Conservation (phyloP, 2,888 invertebrate species). For the Erebia aethiops region DNA sequence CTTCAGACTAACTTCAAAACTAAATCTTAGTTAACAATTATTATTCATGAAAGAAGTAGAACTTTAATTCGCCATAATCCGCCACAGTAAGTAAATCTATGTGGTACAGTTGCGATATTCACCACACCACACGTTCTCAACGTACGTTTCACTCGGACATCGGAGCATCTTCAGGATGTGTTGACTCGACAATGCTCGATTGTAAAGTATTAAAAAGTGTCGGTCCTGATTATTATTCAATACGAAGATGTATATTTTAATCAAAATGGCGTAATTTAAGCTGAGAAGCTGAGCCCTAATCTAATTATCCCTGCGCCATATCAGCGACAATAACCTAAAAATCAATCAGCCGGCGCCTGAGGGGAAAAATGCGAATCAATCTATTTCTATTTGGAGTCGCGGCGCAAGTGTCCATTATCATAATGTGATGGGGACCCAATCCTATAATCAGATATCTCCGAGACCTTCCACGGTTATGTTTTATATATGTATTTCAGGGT, state of each 20-base stretch:
- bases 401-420: slow-evolving; percentile 71
- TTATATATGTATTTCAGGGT: slow-evolving; percentile 55
- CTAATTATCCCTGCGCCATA: slow-evolving; percentile 34
- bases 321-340: slow-evolving; percentile 44
- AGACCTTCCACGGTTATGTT: slow-evolving; percentile 63
- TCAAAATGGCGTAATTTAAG: slow-evolving; percentile 6
- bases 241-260: background rate
- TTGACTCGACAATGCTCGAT: too few relatives aligned
- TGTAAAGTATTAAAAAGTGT: too few relatives aligned
- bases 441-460: slow-evolving; percentile 72
- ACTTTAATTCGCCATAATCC: too few relatives aligned
- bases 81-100: too few relatives aligned
- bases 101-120: too few relatives aligned
- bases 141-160: too few relatives aligned
- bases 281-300: slow-evolving; percentile 12
- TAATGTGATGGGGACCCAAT: slow-evolving; percentile 73
- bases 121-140: too few relatives aligned
- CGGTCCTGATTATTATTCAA: too few relatives aligned
- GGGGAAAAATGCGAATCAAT: slow-evolving; percentile 73
- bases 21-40: too few relatives aligned
- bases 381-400: slow-evolving; percentile 72
- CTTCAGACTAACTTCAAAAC: too few relatives aligned
- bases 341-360: slow-evolving; percentile 58
- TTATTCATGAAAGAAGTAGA: too few relatives aligned
- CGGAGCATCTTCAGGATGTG: too few relatives aligned